phyloP scores from a whole-genome alignment of 92 coral and sea anemone species.

The Paramuricea clavata region DNA sequence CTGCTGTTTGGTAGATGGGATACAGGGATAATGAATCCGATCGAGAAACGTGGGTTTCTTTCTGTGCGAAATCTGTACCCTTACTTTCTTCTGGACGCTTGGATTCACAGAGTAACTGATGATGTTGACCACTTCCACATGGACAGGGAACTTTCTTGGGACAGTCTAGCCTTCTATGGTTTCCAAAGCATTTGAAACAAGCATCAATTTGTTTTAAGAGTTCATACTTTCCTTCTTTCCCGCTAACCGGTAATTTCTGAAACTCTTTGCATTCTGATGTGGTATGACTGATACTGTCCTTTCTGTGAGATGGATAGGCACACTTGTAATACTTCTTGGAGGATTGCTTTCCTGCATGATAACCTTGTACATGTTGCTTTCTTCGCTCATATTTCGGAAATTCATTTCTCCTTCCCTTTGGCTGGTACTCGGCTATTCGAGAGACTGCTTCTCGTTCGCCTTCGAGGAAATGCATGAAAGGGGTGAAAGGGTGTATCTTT shows the following conservation, averaged over 20 bases:
- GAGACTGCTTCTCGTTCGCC: conserved; percentile 23
- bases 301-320: conserved; percentile 39
- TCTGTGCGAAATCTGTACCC: neutral
- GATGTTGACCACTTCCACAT: conserved; percentile 48
- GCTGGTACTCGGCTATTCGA: neutral
- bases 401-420: neutral
- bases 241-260: conserved; percentile 21
- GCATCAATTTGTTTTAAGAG: conserved; percentile 39
- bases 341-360: too few species aligned
- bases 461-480: neutral
- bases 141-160: conserved; percentile 15
- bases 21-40: conserved; percentile 21
- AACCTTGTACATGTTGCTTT: too few species aligned
- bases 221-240: conserved; percentile 37
- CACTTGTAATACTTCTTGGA: conserved; percentile 37
- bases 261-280: conserved; percentile 47
- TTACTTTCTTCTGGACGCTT: neutral
- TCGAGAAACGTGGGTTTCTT: conserved; percentile 9
- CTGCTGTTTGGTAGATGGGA: conserved; percentile 29
- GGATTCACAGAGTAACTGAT: conserved; percentile 23
- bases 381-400: neutral
- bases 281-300: conserved; percentile 33
- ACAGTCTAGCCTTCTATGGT: conserved; percentile 28
- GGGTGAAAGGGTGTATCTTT: neutral
- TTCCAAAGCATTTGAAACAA: conserved; percentile 43